phyloP scores from a whole-genome alignment of 2,113 vertebrate genomes.

The Nansenia antarctica region DNA sequence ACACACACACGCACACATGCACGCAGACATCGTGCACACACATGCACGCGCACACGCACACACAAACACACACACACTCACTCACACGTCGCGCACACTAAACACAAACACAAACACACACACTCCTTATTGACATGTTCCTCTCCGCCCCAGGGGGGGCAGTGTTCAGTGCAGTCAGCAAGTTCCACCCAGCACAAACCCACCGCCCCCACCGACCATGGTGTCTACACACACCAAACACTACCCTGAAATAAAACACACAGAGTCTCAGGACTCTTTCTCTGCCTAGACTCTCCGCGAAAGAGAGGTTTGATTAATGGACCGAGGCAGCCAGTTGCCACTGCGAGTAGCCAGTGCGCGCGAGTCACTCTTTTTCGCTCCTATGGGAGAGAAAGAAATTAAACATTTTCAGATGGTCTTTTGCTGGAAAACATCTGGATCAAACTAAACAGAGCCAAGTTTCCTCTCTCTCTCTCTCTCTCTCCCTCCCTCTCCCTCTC shows the following conservation, averaged over 20 bases:
- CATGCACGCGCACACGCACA: background rate
- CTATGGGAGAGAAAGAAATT: slow-evolving; percentile 58
- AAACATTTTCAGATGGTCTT: slow-evolving; percentile 66
- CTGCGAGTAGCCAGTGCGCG: slow-evolving; percentile 51
- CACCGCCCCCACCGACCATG: background rate
- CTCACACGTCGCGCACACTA: background rate
- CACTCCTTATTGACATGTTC: slow-evolving; percentile 9
- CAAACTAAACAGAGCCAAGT: slow-evolving; percentile 41
- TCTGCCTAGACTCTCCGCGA: slow-evolving; percentile 13
- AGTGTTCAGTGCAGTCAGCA: slow-evolving; percentile 23
- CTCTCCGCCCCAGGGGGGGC: slow-evolving; percentile 23
- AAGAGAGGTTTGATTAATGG: slow-evolving; percentile 40
- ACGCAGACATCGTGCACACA: background rate
- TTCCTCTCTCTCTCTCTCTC: background rate
- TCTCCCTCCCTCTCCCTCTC: background rate
- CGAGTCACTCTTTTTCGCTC: slow-evolving; percentile 53
- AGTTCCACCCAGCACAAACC: background rate
- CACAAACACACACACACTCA: background rate
- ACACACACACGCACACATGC: background rate
- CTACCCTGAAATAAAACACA: slow-evolving; percentile 28
- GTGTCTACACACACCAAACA: background rate
- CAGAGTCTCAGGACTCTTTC: slow-evolving; percentile 20
- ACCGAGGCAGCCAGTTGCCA: slow-evolving; percentile 51
- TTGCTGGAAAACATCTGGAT: slow-evolving; percentile 64
- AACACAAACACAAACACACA: background rate